Conservation (phyloP, 2,888 invertebrate genomes). For the Xestobium rufovillosum region DNA sequence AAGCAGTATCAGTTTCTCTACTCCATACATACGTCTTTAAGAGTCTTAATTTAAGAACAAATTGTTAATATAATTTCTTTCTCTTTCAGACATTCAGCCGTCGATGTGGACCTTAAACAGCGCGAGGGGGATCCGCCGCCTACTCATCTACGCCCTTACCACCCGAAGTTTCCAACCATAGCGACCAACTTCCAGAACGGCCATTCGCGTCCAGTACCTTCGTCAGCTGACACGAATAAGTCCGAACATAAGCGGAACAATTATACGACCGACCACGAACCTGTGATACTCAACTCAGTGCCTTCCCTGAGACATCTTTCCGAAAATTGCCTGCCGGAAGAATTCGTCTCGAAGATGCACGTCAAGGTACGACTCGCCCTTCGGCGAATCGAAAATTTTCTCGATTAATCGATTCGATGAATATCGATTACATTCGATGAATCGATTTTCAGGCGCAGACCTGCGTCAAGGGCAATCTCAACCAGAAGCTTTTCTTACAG, state of each 20-base stretch:
- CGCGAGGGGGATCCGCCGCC: constrained; percentile 25
- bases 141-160: constrained; percentile 16
- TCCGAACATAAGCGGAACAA: constrained; percentile 32
- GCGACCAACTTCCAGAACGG: constrained; percentile 11
- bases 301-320: constrained; percentile 34
- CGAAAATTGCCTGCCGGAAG: constrained; percentile 23
- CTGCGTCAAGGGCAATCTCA: constrained; percentile 21
- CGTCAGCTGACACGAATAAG: constrained; percentile 25
- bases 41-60: no score
- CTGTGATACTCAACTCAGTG: constrained; percentile 37
- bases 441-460: no score
- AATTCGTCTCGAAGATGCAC: constrained; percentile 26
- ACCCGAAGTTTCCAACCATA: not conserved
- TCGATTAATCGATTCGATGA: no score
- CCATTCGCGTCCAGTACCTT: constrained; percentile 18
- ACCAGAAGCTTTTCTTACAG: constrained; percentile 35
- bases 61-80: no score
- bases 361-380: constrained; percentile 12
- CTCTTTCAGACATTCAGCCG: constrained; percentile 42
- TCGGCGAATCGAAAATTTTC: no score
- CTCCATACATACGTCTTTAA: no score
- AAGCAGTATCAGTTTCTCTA: no score
- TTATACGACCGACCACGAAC: constrained; percentile 23
- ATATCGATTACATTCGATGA: no score
- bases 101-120: constrained; percentile 43